Percentiles rank a stretch among this genome's conserved stretches.
Conservation (phyloP, 2,797 vertebrate genomes). For the Danio kyathit region DNA sequence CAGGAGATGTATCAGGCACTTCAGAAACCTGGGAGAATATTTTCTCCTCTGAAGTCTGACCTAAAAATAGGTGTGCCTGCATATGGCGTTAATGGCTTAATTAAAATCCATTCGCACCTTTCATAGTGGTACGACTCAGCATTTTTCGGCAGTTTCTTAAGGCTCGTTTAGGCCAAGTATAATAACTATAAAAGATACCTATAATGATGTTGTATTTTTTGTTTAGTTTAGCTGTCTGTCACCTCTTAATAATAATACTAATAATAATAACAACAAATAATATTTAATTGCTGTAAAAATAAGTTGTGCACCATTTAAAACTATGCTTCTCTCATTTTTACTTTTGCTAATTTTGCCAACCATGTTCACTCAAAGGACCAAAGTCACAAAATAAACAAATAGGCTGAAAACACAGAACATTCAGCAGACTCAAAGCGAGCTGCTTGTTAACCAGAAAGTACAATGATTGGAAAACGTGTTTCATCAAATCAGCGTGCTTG, state of each 20-base stretch:
- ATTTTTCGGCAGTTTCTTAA: no score
- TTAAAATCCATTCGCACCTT: slow-evolving; percentile 13
- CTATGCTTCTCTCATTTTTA: no score
- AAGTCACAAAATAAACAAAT: slow-evolving; percentile 7
- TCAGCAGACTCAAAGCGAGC: slow-evolving; percentile 13
- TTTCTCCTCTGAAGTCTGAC: slow-evolving; percentile 4
- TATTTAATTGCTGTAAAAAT: no score
- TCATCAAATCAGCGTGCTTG: slow-evolving; percentile 51
- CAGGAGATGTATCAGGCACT: slow-evolving; percentile 42
- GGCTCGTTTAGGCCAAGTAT: no score
- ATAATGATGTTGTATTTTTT: no score
- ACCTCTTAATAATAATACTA: no score
- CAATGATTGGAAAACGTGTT: slow-evolving; percentile 16
- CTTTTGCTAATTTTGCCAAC: neutral
- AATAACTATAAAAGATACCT: no score
- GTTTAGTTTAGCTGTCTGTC: no score
- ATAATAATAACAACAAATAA: no score
- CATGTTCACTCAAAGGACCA: neutral
- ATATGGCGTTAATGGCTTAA: neutral
- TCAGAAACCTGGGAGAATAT: neutral
- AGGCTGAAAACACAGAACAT: neutral
- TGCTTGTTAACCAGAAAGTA: slow-evolving; percentile 20
- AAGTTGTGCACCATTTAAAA: no score
- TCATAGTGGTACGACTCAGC: no score
- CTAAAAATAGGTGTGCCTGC: slow-evolving; percentile 22